Conservation (phyloP, 35 echinoderm and acorn worm species). For the Eucidaris tribuloides region DNA sequence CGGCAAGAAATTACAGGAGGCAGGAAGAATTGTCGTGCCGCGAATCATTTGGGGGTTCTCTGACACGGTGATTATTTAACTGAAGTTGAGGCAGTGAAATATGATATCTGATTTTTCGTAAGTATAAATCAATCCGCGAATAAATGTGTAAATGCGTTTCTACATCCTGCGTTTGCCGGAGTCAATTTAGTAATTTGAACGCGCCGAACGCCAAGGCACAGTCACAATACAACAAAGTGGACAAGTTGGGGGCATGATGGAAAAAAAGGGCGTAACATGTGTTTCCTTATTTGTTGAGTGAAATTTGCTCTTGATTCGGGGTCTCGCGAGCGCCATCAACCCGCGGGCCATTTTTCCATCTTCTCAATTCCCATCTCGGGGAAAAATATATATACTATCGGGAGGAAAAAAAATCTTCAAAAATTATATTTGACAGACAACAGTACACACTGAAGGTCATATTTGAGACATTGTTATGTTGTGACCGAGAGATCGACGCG, state of each 20-base stretch:
- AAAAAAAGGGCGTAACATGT: conserved; percentile 9
- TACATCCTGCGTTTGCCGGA: too few relatives aligned
- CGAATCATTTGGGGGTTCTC: too few relatives aligned
- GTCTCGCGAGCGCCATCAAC: not conserved
- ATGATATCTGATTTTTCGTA: too few relatives aligned
- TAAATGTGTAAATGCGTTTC: too few relatives aligned
- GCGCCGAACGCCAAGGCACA: too few relatives aligned
- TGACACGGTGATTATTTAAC: too few relatives aligned
- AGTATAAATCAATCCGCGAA: too few relatives aligned
- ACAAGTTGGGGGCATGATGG: too few relatives aligned
- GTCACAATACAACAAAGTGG: too few relatives aligned
- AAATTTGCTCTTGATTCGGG: not conserved
- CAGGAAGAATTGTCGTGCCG: not conserved
- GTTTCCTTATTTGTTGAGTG: not conserved
- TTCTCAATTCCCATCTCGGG: conserved; percentile 27
- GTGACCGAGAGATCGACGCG: not conserved
- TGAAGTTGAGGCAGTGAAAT: too few relatives aligned
- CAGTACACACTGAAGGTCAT: conserved; percentile 22
- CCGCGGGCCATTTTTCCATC: conserved; percentile 14
- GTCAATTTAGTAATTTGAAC: too few relatives aligned
- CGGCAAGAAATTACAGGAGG: conserved; percentile 4
- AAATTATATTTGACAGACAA: conserved; percentile 39
- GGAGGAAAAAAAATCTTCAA: conserved; percentile 3
- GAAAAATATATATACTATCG: not conserved
- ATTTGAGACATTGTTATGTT: not conserved